Conservation (phyloP, 35 echinoderm and acorn worm genomes). For the Holothuria glaberrima region DNA sequence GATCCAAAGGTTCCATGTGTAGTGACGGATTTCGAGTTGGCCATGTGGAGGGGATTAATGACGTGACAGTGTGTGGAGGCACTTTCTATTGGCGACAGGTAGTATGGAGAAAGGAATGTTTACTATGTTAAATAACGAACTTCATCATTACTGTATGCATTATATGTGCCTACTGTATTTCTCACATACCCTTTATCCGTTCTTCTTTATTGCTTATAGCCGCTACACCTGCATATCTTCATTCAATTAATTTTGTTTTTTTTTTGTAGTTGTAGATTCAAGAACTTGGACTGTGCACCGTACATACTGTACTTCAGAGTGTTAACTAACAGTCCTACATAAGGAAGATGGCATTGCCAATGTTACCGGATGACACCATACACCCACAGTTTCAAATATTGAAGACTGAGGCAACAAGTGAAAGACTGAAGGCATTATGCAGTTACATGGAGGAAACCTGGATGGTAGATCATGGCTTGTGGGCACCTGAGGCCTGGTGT, state of each 20-base stretch:
- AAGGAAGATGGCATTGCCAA: not conserved
- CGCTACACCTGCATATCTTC: too few species aligned
- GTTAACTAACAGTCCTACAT: too few species aligned
- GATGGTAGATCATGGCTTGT: conserved; percentile 6
- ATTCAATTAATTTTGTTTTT: too few species aligned
- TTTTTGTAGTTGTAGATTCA: too few species aligned
- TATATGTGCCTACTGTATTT: too few species aligned
- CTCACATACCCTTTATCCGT: too few species aligned
- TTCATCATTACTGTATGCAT: too few species aligned
- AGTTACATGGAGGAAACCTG: conserved; percentile 25
- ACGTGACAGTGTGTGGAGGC: conserved; percentile 20
- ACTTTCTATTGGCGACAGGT: conserved; percentile 75
- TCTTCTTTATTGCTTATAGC: too few species aligned
- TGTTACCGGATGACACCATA: conserved; percentile 21
- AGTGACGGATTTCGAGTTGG: conserved; percentile 57
- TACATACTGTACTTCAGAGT: too few species aligned
- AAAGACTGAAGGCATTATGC: not conserved
- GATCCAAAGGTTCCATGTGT: not conserved
- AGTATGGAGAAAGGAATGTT: conserved; percentile 63
- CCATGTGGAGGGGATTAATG: conserved; percentile 20
- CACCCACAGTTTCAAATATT: conserved; percentile 13
- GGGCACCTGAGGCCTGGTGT: conserved; percentile 41
- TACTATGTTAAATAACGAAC: too few species aligned
- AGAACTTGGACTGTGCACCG: too few species aligned
- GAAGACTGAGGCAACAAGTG: not conserved